These are phyloP conservation scores for Diarsia rubi DNA, from an alignment of 2,888 invertebrate species.

Conservation along the genomic window DNA sequence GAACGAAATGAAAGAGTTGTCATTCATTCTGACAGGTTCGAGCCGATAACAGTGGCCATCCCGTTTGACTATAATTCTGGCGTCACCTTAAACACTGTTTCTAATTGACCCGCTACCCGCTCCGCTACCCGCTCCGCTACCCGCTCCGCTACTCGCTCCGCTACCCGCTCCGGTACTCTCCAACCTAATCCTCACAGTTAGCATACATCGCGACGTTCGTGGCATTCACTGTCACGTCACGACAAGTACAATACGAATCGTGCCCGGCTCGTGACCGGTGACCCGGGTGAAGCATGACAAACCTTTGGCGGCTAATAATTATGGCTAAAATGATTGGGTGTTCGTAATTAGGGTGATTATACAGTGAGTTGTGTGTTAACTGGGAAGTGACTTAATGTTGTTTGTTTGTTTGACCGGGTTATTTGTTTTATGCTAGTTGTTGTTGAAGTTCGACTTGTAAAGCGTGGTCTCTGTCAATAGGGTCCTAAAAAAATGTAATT, in stretches of 20 bases:
- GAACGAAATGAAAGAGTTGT: no score
- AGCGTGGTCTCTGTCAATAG: neutral
- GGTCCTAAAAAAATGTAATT: no score
- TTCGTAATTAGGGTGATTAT: slow-evolving; percentile 56
- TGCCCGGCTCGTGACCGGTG: slow-evolving; percentile 48
- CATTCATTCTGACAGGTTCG: no score
- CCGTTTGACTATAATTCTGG: no score
- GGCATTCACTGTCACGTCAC: slow-evolving; percentile 44
- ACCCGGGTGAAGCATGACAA: slow-evolving; percentile 45
- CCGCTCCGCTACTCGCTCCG: slow-evolving; percentile 10
- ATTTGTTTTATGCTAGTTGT: slow-evolving; percentile 7
- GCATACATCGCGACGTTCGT: slow-evolving; percentile 35
- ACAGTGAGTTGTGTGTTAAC: slow-evolving; percentile 39
- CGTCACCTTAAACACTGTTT: no score
- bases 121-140: slow-evolving; percentile 5
- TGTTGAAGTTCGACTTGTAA: neutral
- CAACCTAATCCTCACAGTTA: neutral
- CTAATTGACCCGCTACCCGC: neutral
- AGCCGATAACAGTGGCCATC: no score
- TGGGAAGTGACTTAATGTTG: slow-evolving; percentile 18
- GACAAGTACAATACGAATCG: slow-evolving; percentile 29
- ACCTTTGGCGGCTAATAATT: slow-evolving; percentile 49
- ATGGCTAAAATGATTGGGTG: slow-evolving; percentile 57
- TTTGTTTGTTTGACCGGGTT: slow-evolving; percentile 35
- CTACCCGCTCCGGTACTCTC: neutral